Evolutionary conservation across 2,797 vertebrate genomes (phyloP).

Genomic region (Ataeniobius toweri): DNA sequence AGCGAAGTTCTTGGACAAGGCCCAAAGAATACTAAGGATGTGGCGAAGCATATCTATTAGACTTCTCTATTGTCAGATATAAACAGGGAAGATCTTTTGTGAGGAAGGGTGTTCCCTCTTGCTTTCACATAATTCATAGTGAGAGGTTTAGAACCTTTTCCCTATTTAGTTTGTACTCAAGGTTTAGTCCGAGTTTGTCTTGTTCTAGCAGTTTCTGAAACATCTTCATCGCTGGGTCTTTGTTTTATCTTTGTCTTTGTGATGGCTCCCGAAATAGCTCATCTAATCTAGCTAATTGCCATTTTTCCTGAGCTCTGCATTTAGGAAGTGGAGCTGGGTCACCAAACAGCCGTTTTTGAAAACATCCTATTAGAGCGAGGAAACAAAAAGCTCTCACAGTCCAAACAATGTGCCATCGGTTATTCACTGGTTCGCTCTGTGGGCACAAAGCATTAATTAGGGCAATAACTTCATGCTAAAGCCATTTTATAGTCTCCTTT

Average conservation of each 20-base stretch:
- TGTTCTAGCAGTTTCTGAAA: background rate
- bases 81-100: background rate
- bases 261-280: slow-evolving; percentile 58
- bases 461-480: slow-evolving; percentile 87
- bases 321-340: slow-evolving; percentile 64
- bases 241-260: slow-evolving; percentile 41
- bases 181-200: slow-evolving; percentile 17
- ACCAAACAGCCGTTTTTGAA: slow-evolving; percentile 76
- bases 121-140: background rate
- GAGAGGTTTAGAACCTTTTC: background rate
- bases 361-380: slow-evolving; percentile 72
- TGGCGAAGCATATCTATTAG: background rate
- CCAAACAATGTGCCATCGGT: slow-evolving; percentile 65
- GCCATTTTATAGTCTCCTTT: slow-evolving; percentile 83
- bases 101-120: background rate
- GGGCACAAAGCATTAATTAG: slow-evolving; percentile 88
- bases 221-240: background rate
- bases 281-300: slow-evolving; percentile 77
- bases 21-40: too few relatives aligned
- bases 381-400: slow-evolving; percentile 71
- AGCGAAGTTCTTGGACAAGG: too few relatives aligned
- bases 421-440: slow-evolving; percentile 68
- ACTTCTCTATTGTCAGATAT: background rate
- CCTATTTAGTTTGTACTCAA: background rate
- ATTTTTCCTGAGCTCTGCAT: slow-evolving; percentile 63